Base-by-base conservation (phyloP, 2,113 vertebrate genomes). In the Catharus fuscescens region DNA sequence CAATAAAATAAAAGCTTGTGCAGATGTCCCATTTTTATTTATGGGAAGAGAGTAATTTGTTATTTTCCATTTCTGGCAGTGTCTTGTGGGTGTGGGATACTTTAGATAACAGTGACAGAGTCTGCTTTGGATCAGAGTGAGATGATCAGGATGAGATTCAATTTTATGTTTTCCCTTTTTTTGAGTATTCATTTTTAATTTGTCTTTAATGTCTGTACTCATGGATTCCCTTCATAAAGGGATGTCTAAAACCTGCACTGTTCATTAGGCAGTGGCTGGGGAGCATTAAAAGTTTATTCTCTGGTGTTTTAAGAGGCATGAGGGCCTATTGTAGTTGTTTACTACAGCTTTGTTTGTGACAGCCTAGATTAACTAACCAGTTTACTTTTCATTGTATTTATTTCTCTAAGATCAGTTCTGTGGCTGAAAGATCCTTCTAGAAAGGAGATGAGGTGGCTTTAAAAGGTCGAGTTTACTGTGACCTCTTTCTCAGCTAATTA, bases 401-500 rank as follows among this genome's bases (percentile, higher is more conserved):
- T 90, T 95, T 66, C 38, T 94, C 8, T 31, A 61, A 77, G 53
- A 61, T 69, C 47, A 52, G 62, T 48, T 86, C 74, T 90, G 25
- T 1, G 0, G 73, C 65, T 88, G 72, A 59, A 84, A 45, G 71
- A 94, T 86, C 1, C 34, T 72, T 92, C 88, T 20, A 42, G 91
- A 87, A 93, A 60, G 62, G 67, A 88, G 72, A 47, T 40, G 66
- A 90, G 53, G 56, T 94, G 34, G 53, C 57, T 73, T 66, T 47
- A 82, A 85, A 86, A 80, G 83, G 62, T 89, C 15, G 3, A 11
- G 53, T 86, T 94, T 76, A 80, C 66, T 73, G 17, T 81, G 53
- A 86, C 88, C 71, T 88, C 48, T 81, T 95, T 70, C 59, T 65
- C 45, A 90, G 57, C 71, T 96, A 94, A 95, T 96, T 94, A 93